phyloP scores from a whole-genome alignment of 2,888 invertebrate species.

The Drosophila tanythrix region DNA sequence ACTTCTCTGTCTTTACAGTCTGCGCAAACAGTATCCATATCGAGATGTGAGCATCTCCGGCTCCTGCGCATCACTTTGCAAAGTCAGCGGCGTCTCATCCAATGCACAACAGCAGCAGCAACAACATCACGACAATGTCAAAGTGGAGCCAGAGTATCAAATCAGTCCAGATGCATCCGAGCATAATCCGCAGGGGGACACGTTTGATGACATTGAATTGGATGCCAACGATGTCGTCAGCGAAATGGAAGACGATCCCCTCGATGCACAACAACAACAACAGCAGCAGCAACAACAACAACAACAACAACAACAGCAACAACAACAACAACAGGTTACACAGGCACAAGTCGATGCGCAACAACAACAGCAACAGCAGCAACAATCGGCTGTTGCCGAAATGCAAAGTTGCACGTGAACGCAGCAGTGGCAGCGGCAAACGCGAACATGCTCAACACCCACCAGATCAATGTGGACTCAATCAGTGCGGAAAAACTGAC shows the following conservation, averaged over 20 bases:
- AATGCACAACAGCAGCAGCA: constrained; percentile 53
- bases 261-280: constrained; percentile 66
- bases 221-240: constrained; percentile 72
- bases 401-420: constrained; percentile 66
- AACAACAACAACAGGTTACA: constrained; percentile 56
- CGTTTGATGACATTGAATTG: constrained; percentile 83
- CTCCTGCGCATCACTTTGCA: constrained; percentile 33
- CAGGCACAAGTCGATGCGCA: constrained; percentile 54
- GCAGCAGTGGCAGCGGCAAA: constrained; percentile 62
- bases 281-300: constrained; percentile 54
- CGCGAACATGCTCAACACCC: constrained; percentile 74
- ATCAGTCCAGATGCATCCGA: constrained; percentile 77
- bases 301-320: constrained; percentile 57
- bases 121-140: constrained; percentile 71
- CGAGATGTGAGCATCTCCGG: constrained; percentile 49
- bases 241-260: constrained; percentile 71
- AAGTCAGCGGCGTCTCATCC: constrained; percentile 32
- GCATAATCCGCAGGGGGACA: constrained; percentile 75
- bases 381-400: constrained; percentile 64
- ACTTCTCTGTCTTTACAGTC: constrained; percentile 54
- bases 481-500: constrained; percentile 84
- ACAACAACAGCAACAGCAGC: constrained; percentile 60
- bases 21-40: constrained; percentile 84
- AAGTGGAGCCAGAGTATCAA: constrained; percentile 82
- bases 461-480: constrained; percentile 82